Base-by-base conservation (phyloP, 2,113 vertebrate species). In the Neofelis nebulosa region DNA sequence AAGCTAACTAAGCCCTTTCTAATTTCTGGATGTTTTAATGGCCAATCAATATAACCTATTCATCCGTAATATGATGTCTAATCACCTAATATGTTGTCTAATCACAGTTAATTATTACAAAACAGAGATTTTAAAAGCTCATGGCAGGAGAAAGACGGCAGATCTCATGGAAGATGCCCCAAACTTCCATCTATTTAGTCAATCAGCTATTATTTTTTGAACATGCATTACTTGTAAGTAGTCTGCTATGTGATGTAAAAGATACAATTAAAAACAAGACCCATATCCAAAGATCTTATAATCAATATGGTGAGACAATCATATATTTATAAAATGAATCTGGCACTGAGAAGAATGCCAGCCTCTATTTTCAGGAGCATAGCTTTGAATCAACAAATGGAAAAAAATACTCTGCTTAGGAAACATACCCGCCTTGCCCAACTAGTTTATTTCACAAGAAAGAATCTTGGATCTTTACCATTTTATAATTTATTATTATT, bases 1-100 rank as follows among this genome's bases (percentile, higher is more conserved):
- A 86, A 85, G 19, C 48, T 85, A 91, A 92, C 8, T 89, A 74
- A 91, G 10, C 3, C 36, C 18, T 81, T 81, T 91, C 18, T 78
- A 61, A 87, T 83, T 85, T 96, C 25, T 91, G 16, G 25, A 65
- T 95, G 36, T 71, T 91, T 90, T 86, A 82, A 61, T 73, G 5
- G 15, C 4, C 41, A 92, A 78, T 73, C 19, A 93, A 36, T 57
- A 66, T n/a, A 71, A 38, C 2, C 2, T 81, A 84, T 63, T 78
- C 18, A 85, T 41, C 27, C 4, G 38, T 57, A 65, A 76, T 48
- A 74, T 63, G 55, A 66, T 74, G 14, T 55, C 45, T 45, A 45
- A 45, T 45, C 45, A 9, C 45, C 7, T 45, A 45, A 45, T 9
- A 66, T 74, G 14, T 55, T 80, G 36, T 80, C 19, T 89, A 48